Base-by-base conservation (phyloP, 1,140 invertebrate genomes). In the Lasioglossum albipes region DNA sequence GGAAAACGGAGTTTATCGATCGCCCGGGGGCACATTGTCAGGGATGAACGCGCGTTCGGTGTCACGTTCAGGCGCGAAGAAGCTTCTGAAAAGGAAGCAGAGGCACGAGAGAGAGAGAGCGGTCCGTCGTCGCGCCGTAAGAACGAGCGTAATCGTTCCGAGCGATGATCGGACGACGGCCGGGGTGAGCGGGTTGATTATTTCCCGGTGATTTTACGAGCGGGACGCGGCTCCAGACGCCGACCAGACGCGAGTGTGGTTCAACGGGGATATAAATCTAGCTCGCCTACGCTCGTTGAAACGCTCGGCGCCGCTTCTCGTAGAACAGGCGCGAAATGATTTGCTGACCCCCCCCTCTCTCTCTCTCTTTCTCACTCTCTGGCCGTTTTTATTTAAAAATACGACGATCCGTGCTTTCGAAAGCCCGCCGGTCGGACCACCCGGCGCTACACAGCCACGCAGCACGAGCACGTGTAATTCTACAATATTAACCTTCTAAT, bases 181-280 rank as follows among this genome's bases (percentile, higher is more conserved):
- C 76, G 42, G 64, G 65, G 16, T 7, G 54, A 41, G 49, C 54
- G 76, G 18, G 27, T 72, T 72, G 79, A 84, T 84, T 73, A 84
- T 84, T 82, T 82, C 77, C 73, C 67, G 64, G 81, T 83, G 52
- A 87, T 52, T 87, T 87, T 87, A 87, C 85, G 85, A 87, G 77
- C 79, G 62, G 66, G 73, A 74, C 76, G 85, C 62, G 66, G 10
- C 73, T 75, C 75, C 85, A 87, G 85, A 87, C 85, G 85, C 73
- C 78, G 70, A 12, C 82, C 59, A 87, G 76, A 71, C 82, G 77
- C 70, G 70, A 62, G 68, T 66, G 68, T 66, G 82, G 74, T 84
- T 84, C 75, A 84, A 13, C 74, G 77, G 65, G 75, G 62, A 84
- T 87, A 87, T 87, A 87, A 87, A 87, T 87, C 70, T 61, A 74